These are phyloP conservation scores for Micrastur ruficollis DNA, from an alignment of 2,797 vertebrate species.

Conservation along the genomic window DNA sequence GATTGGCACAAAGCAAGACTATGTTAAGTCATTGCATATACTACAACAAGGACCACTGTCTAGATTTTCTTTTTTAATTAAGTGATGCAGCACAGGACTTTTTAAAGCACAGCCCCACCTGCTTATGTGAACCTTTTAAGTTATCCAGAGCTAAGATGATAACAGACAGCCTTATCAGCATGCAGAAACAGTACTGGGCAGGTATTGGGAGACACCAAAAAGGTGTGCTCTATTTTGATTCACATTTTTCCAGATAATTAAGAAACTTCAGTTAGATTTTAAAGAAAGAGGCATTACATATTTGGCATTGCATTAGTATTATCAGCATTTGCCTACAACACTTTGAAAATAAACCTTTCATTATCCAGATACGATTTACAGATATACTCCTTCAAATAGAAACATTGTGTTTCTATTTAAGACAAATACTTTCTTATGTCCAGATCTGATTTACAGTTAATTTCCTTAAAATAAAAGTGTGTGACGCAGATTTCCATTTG, in stretches of 20 bases:
- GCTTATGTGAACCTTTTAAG: neutral
- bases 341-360: constrained; percentile 12
- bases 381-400: neutral
- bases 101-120: neutral
- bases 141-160: neutral
- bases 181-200: neutral
- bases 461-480: constrained; percentile 30
- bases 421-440: neutral
- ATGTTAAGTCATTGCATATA: neutral
- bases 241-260: neutral
- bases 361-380: constrained; percentile 12
- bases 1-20: neutral
- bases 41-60: neutral
- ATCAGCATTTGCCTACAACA: neutral
- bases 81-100: neutral
- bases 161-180: neutral
- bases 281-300: neutral
- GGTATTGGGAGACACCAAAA: neutral
- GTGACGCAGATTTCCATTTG: constrained; percentile 16
- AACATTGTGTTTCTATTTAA: neutral
- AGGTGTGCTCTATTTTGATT: neutral
- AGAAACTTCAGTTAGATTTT: neutral
- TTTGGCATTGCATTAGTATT: neutral
- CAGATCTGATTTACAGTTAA: constrained; percentile 24
- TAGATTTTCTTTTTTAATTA: neutral